A percentile compares a stretch with the other conserved stretches of the same genome.
These are phyloP conservation scores for Eristalinus aeneus DNA, from an alignment of 2,888 invertebrate genomes.

Conservation along the genomic window DNA sequence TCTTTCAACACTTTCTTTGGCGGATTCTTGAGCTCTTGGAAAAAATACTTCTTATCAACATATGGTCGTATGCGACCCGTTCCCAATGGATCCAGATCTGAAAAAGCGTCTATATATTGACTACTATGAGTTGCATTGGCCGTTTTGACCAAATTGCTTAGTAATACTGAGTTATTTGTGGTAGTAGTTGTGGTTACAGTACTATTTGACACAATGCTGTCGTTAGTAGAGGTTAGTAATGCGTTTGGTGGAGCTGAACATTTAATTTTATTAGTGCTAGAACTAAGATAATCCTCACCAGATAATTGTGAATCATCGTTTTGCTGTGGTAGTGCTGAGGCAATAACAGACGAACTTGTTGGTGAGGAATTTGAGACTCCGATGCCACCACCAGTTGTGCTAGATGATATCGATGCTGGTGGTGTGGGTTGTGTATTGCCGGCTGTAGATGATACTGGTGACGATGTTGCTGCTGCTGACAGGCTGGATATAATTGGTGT, in stretches of 20 bases:
- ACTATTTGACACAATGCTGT: conserved; percentile 61
- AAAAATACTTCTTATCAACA: conserved; percentile 97
- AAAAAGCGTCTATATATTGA: conserved; percentile 90
- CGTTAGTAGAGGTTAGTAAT: conserved; percentile 68
- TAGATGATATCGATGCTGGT: conserved; percentile 47
- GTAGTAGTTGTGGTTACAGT: conserved; percentile 57
- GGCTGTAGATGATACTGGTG: conserved; percentile 75
- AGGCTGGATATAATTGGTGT: conserved; percentile 71
- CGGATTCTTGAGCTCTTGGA: conserved; percentile 96
- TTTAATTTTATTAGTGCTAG: conserved; percentile 67
- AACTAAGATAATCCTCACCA: conserved; percentile 74
- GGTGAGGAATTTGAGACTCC: conserved; percentile 53
- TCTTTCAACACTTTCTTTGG: conserved; percentile 96
- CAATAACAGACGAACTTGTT: conserved; percentile 25
- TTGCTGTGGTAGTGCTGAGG: conserved; percentile 63
- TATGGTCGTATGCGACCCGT: conserved; percentile 95
- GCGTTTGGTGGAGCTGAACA: conserved; percentile 67
- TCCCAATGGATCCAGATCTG: conserved; percentile 95
- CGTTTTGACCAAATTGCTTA: conserved; percentile 73
- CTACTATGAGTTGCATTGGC: conserved; percentile 78
- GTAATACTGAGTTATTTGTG: conserved; percentile 67
- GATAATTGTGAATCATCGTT: conserved; percentile 73
- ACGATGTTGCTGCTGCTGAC: conserved; percentile 74
- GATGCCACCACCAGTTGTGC: conserved; percentile 45
- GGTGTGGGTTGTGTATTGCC: conserved; percentile 75